Percentiles rank a stretch among this genome's conserved stretches.
Conservation (phyloP, 2,888 invertebrate genomes). For the Cryptophagus acutangulus region DNA sequence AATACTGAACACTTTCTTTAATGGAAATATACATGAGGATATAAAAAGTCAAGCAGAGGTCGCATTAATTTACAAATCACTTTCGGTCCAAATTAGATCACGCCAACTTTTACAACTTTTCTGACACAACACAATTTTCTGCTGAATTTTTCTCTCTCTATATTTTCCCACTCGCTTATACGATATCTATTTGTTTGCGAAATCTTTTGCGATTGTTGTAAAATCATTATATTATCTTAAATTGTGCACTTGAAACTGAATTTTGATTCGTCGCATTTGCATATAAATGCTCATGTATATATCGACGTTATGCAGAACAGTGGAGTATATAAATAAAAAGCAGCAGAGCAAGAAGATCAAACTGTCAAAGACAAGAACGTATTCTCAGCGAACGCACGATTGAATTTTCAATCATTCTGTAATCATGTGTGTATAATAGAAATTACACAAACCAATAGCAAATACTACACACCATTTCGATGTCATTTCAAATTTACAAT, state of each 20-base stretch:
- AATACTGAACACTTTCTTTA: constrained; percentile 44
- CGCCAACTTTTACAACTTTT: constrained; percentile 9
- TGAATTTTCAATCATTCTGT: constrained; percentile 35
- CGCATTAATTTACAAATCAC: constrained; percentile 37
- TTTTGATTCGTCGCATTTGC: too few relatives aligned
- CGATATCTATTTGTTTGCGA: too few relatives aligned
- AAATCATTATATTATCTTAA: too few relatives aligned
- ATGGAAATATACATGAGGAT: constrained; percentile 46
- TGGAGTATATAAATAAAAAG: too few relatives aligned
- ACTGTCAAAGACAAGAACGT: constrained; percentile 34
- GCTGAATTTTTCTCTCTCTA: too few relatives aligned
- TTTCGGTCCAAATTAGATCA: constrained; percentile 31
- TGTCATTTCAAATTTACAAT: too few relatives aligned
- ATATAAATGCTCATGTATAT: too few relatives aligned
- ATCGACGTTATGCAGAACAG: too few relatives aligned
- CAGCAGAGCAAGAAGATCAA: too few relatives aligned
- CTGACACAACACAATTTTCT: constrained; percentile 9
- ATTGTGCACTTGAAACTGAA: too few relatives aligned
- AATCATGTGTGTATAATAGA: constrained; percentile 38
- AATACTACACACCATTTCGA: constrained; percentile 2
- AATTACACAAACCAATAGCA: constrained; percentile 19
- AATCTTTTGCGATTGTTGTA: too few relatives aligned
- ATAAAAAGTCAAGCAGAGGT: constrained; percentile 37
- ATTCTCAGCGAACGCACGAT: constrained; percentile 29
- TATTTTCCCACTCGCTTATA: too few relatives aligned